Conservation (phyloP, 2,797 vertebrate genomes). For the Mycteria americana region DNA sequence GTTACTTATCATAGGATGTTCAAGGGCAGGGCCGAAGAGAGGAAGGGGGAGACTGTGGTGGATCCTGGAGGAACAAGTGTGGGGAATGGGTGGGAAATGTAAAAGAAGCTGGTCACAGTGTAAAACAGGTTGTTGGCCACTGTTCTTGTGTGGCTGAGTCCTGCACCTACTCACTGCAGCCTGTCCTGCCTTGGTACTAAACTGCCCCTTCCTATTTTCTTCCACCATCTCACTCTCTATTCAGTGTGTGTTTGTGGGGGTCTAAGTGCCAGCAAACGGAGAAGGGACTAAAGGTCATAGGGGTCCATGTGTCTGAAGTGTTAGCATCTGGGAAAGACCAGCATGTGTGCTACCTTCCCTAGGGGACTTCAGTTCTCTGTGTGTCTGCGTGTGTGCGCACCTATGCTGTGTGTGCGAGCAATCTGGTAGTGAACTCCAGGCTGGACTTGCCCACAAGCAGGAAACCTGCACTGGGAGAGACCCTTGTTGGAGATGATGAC, state of each 20-base stretch:
- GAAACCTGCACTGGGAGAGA: neutral
- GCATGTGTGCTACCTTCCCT: neutral
- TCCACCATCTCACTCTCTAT: neutral
- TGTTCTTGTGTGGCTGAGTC: neutral
- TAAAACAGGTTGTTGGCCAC: neutral
- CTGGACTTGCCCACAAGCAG: neutral
- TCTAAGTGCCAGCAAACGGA: neutral
- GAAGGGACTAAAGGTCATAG: neutral
- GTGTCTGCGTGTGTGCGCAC: neutral
- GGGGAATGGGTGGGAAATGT: neutral
- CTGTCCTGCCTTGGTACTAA: neutral
- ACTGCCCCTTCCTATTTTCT: neutral
- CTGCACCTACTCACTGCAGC: neutral
- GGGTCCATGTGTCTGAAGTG: too few species aligned
- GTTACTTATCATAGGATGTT: neutral
- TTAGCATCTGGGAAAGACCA: neutral
- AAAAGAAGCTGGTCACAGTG: neutral
- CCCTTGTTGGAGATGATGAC: accelerated
- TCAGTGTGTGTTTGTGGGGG: accelerated
- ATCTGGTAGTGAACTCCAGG: neutral
- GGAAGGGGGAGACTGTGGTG: neutral
- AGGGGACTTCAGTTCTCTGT: neutral
- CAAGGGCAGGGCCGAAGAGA: neutral
- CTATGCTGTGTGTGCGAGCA: neutral
- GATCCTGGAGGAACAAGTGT: neutral